phyloP scores from a whole-genome alignment of 2,113 vertebrate species.

The Gymnocephalus cernua region DNA sequence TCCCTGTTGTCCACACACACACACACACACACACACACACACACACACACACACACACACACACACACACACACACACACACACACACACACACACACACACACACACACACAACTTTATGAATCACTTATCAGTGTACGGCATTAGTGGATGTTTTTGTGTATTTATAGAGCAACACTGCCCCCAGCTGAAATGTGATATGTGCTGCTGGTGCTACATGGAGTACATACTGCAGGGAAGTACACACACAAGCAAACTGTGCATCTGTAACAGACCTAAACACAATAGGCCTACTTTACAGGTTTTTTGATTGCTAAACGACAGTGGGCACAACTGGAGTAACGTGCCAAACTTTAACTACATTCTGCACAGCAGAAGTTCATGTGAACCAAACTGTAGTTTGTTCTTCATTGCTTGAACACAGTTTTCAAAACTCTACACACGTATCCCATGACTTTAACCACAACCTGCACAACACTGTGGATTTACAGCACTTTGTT shows the following conservation, averaged over 20 bases:
- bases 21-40: background rate
- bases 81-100: background rate
- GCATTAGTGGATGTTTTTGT: background rate
- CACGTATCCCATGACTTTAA: no score
- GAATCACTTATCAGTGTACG: constrained; percentile 16
- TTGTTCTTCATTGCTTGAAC: no score
- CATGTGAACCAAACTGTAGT: no score
- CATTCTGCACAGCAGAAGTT: no score
- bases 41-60: constrained; percentile 12
- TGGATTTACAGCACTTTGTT: no score
- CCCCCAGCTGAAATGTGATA: constrained; percentile 67
- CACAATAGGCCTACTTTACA: background rate
- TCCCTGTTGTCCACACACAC: constrained; percentile 28
- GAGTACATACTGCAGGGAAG: background rate
- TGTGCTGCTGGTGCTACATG: constrained; percentile 33
- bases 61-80: background rate
- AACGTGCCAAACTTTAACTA: no score
- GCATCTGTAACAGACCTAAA: background rate
- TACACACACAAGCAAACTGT: background rate
- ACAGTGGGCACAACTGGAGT: no score
- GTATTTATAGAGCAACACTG: constrained; percentile 74
- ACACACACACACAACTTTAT: background rate
- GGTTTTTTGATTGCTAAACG: no score
- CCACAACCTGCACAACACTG: no score
- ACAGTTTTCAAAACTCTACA: no score